A percentile compares a stretch with the other conserved stretches of the same genome.
These are phyloP conservation scores for Nephila pilipes DNA, from an alignment of 1,140 invertebrate genomes.

Conservation along the genomic window DNA sequence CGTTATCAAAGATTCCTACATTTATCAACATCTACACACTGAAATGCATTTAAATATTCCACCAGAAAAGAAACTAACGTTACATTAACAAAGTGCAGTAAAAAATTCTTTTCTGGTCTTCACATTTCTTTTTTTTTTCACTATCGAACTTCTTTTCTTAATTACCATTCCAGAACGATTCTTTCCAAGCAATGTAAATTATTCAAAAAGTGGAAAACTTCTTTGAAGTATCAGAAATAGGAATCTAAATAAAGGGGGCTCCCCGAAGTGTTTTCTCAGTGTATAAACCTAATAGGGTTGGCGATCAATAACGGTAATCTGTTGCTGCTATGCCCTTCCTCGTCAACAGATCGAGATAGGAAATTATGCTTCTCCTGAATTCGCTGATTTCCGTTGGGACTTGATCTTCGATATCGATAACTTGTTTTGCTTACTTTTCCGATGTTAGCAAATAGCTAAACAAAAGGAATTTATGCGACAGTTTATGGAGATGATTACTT, in stretches of 20 bases:
- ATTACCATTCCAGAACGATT: neutral
- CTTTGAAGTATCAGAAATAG: neutral
- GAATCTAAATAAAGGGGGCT: neutral
- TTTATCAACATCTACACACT: no score
- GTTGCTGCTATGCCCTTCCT: neutral
- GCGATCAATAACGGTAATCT: slow-evolving; percentile 46
- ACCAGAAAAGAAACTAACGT: no score
- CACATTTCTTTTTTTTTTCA: no score
- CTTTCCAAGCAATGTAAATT: neutral
- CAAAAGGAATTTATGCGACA: neutral
- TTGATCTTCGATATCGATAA: slow-evolving; percentile 57
- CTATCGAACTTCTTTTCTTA: neutral
- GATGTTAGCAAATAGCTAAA: neutral
- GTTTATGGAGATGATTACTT: neutral
- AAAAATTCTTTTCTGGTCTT: no score
- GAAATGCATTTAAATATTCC: no score
- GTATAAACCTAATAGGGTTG: neutral
- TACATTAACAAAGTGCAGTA: no score
- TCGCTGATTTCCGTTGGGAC: slow-evolving; percentile 48
- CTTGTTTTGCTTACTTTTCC: slow-evolving; percentile 21
- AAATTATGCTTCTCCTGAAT: slow-evolving; percentile 20
- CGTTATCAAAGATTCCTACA: no score
- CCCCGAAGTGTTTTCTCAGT: neutral
- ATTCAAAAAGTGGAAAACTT: neutral
- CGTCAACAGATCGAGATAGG: neutral